Evolutionary conservation across 1,140 invertebrate species (phyloP).

Genomic region (Amphibalanus amphitrite): DNA sequence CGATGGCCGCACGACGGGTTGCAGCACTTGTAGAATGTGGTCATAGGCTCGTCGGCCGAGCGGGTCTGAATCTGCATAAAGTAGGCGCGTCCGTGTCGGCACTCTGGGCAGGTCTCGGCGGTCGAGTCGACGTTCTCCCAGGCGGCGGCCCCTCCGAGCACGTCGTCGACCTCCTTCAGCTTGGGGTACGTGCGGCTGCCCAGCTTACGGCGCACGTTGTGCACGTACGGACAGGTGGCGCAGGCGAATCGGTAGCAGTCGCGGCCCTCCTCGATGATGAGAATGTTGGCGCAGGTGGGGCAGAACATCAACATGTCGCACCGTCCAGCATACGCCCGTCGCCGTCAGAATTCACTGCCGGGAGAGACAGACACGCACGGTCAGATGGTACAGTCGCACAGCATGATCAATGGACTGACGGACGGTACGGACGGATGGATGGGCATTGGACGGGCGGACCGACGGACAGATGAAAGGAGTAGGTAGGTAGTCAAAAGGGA

Average conservation of each 20-base stretch:
- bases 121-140: constrained; percentile 96
- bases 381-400: too few species aligned
- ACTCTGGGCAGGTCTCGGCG: constrained; percentile 79
- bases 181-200: constrained; percentile 55
- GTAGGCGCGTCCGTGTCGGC: constrained; percentile 69
- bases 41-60: constrained; percentile 98
- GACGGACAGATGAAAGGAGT: too few species aligned
- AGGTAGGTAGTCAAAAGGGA: too few species aligned
- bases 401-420: too few species aligned
- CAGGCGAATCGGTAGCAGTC: constrained; percentile 55
- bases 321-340: neutral
- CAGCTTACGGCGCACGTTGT: constrained; percentile 53
- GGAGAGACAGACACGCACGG: neutral
- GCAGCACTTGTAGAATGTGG: constrained; percentile 94
- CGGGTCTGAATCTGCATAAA: constrained; percentile 96
- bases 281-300: constrained; percentile 67
- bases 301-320: constrained; percentile 64
- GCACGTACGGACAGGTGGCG: constrained; percentile 73
- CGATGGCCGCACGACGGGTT: constrained; percentile 72
- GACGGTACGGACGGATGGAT: too few species aligned
- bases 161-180: constrained; percentile 68
- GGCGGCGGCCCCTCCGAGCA: constrained; percentile 73
- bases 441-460: too few species aligned
- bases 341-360: neutral
- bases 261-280: constrained; percentile 58